These are phyloP conservation scores for Centropyge bicolor DNA, from an alignment of 2,797 vertebrate genomes.

Conservation along the genomic window DNA sequence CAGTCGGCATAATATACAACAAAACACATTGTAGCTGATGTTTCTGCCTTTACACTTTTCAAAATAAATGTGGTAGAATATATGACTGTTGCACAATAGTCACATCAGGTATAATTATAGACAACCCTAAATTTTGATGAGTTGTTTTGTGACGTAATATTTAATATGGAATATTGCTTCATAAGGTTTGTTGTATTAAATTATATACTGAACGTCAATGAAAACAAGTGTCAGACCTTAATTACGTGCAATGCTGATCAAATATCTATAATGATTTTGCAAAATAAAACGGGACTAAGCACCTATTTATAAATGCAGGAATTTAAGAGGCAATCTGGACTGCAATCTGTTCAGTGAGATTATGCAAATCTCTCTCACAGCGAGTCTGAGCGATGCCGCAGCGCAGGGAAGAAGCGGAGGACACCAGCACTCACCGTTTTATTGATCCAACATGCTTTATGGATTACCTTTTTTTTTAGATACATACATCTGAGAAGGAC, in stretches of 20 bases:
- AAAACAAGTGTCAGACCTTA: constrained; percentile 16
- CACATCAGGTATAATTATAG: background rate
- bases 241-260: constrained; percentile 42
- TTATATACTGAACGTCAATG: constrained; percentile 22
- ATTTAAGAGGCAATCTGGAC: constrained; percentile 83
- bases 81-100: background rate
- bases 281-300: constrained; percentile 64
- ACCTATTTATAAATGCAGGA: constrained; percentile 81
- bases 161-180: background rate
- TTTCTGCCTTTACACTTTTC: constrained; percentile 15
- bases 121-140: background rate
- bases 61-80: constrained; percentile 17
- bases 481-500: background rate
- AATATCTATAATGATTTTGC: constrained; percentile 65
- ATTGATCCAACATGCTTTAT: constrained; percentile 44
- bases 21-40: constrained; percentile 29
- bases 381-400: constrained; percentile 56
- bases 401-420: constrained; percentile 33
- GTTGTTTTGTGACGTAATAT: background rate
- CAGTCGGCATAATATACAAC: constrained; percentile 39
- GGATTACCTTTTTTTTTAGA: constrained; percentile 26
- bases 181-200: constrained; percentile 9
- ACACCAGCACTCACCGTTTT: constrained; percentile 41
- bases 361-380: constrained; percentile 71
- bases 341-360: constrained; percentile 82